Base-by-base conservation (phyloP, 2,888 invertebrate genomes). In the Cephalotes varians region DNA sequence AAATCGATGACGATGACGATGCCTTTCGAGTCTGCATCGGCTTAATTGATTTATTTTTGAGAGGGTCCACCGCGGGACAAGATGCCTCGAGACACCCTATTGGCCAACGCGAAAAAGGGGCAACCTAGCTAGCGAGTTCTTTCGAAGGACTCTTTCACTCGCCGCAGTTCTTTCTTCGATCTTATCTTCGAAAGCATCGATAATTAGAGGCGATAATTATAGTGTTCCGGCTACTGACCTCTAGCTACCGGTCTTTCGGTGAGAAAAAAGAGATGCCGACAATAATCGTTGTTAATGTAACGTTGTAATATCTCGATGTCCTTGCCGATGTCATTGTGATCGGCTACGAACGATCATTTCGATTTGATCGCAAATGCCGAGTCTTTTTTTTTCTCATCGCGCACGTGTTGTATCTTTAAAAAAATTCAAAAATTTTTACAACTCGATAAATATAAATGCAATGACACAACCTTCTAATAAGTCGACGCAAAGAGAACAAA, bases 21-120 rank as follows among this genome's bases (percentile, higher is more conserved):
- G 92, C 91, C 87, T 87, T 92, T 92, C 91, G 89, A 90, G 87
- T 87, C 90, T 89, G 92, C 91, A 91, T 91, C 92, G 91, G 88
- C 92, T 93, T 92, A 93, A 93, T 93, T 93, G 93, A 93, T 93
- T 93, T 93, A 93, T 92, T 92, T 93, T 92, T 89, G 87, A 90
- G 88, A 86, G 89, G 90, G 85, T 81, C 82, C 80, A 85, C 82
- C 65, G 64, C 56, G 58, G 31, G 34, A 65, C 40, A 54, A 44
- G 21, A 77, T 54, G 67, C 54, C 31, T 54, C 77, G 67, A 49
- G 31, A 65, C 40, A 7, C 65, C 65, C 67, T 34, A 62, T 40
- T 51, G 62, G 62, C 49, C 12, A 60, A 77, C 62, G 74, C 82
- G 73, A 54, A 81, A 80, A 84, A 69, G 71, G 85, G 56, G 69